Evolutionary conservation across 2,113 vertebrate genomes (phyloP), one percentile per base, ranked within the genome.

Genomic region (Propithecus coquereli): DNA sequence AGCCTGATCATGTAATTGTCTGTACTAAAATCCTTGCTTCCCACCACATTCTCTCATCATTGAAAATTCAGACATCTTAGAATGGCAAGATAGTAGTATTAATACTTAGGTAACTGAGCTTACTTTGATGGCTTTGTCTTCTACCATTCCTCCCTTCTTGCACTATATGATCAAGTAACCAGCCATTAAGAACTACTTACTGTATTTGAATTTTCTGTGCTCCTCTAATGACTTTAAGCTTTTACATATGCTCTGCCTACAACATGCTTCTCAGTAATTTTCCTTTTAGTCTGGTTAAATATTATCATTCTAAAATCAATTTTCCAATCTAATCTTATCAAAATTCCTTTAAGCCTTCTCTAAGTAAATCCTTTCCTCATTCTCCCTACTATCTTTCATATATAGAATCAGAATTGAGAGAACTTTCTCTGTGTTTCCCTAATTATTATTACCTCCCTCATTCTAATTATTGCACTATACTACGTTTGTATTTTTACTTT

Each of bases 11-110:
- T 59, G 40, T 37, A 23, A 57, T 71, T 25, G 22, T 76, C 11
- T 90, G 27, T 77, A 61, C 3, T 85, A 17, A 52, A 57, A 73
- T 9, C 10, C 9, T 92, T 37, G 30, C 8, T 9, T 8, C 12
- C 13, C 2, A 17, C 8, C 30, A 52, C 22, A 23, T 23, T n/a
- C 3, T 16, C 14, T 10, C 5, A 2, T n/a, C 37, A 12, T 25
- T 34, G 8, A 70, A 81, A 68, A 81, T 13, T 17, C 47, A 43
- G 76, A 66, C 79, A 43, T 2, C n/a, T 47, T 59, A 59, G n/a
- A 71, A 17, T 12, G 20, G 47, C 3, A 43, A 37, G 2, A 2
- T 2, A 17, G 1, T 77, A 30, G 18, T 16, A 54, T 54, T 54
- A 54, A 54, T 54, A 14, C 6, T 1, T 23, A 77, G 37, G 45